phyloP scores from a whole-genome alignment of 2,888 invertebrate species.

The Nineta flava region DNA sequence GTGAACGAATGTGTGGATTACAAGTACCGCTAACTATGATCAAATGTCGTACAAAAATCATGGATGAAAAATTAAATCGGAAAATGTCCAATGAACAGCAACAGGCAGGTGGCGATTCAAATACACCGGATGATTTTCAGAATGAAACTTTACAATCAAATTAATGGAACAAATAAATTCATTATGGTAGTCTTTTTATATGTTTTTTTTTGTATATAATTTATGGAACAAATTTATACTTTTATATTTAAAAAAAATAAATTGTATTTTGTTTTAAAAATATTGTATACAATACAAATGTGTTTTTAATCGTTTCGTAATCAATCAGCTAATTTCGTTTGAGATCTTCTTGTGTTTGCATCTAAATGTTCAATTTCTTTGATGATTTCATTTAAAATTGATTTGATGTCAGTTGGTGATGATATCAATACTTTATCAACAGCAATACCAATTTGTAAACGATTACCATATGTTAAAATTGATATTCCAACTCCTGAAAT shows the following conservation, averaged over 20 bases:
- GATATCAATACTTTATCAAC: background rate
- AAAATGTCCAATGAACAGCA: background rate
- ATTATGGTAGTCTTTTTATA: too few species aligned
- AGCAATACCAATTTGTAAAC: background rate
- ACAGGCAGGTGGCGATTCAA: too few species aligned
- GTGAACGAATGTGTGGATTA: background rate
- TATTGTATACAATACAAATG: background rate
- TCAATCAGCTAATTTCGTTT: background rate
- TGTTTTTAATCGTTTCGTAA: background rate
- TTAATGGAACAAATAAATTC: too few species aligned
- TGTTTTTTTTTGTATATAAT: too few species aligned
- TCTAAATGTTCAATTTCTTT: background rate
- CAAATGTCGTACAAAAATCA: background rate
- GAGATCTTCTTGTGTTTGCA: too few species aligned
- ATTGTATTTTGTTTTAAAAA: background rate
- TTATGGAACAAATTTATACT: background rate
- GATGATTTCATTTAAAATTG: background rate
- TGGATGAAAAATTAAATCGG: background rate
- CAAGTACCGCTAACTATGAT: background rate
- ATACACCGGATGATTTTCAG: too few species aligned
- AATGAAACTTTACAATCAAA: too few species aligned
- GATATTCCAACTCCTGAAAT: background rate
- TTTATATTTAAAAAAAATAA: background rate
- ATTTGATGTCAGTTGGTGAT: background rate
- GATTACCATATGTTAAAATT: background rate